Base-by-base conservation (phyloP, 2,888 invertebrate species). In the Tachystola acroxantha region DNA sequence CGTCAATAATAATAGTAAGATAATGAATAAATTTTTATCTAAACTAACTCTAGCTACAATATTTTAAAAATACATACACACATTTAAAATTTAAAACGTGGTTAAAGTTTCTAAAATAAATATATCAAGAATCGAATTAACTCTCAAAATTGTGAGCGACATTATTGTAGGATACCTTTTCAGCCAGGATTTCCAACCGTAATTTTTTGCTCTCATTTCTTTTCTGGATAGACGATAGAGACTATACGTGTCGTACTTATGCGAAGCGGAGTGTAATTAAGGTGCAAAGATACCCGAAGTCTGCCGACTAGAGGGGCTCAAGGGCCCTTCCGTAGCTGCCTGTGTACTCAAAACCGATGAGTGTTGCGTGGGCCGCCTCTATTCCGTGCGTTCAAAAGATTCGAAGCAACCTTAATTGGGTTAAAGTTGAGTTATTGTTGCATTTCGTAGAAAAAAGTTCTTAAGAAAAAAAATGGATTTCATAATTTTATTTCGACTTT, bases 201-300 rank as follows among this genome's bases (percentile, higher is more conserved):
- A 60, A 63, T 59, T 27, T 53, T 56, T 48, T 49, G 57, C 58
- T 62, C 54, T 57, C 57, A 65, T 67, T 61, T 64, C 62, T 70
- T 70, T 75, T 69, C 50, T 58, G 61, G 53, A 47, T 56, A 51
- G 64, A 57, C 65, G 62, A 68, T 64, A 55, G 71, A 69, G 69
- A 49, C 50, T 61, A 71, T 74, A 79, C 78, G 78, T 79, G 78
- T 73, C 69, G 69, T 72, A 69, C 78, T 77, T 74, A 63, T 68
- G 57, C 60, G 61, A 57, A 63, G 69, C 66, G 46, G 64, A 72
- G 77, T 74, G 79, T 82, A 84, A 85, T 86, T 85, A 86, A 84
- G 80, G 85, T 80, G 82, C 77, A 82, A 84, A 81, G 85, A 84
- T 85, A 82, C 73, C 80, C 78, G 66, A 78, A 80, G 80, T 75